Evolutionary conservation across 2,888 invertebrate species (phyloP), one percentile per base, ranked within the genome.

Genomic region (Orthosia gracilis): DNA sequence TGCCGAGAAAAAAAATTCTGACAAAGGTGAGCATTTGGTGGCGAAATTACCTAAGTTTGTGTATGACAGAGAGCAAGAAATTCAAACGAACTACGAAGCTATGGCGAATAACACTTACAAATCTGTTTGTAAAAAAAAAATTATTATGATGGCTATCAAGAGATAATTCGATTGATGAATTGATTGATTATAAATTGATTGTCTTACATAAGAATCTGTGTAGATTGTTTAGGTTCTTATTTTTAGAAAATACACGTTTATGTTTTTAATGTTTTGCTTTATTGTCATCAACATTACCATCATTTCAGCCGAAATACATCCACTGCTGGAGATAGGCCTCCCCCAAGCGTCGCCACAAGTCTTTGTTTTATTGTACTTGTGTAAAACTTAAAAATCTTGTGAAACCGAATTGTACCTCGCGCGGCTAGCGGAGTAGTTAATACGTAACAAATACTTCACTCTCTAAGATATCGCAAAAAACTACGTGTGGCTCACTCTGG

Each of bases 31-130:
- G n/a, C 89, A 85, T 74, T 82, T 92, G 0, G 91, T 95, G 1
- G 93, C 94, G 0, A 94, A 92, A 66, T 82, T 96, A 18, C 96
- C 96, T 0, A 95, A 94, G 84, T 94, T 94, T 69, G 85, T 91
- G n/a, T 87, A 88, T 11, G 88, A 90, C 1, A 91, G 84, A 59
- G 92, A 94, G 63, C 90, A 85, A 47, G 89, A 92, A 40, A 86
- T 89, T 26, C 64, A 82, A 0, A 78, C 74, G 15, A 89, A 87
- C 64, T 92, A 89, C 31, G 87, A 86, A 5, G 84, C 88, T 9
- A 87, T 88, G 12, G 75, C 85, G 1, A 68, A 79, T 0, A 88
- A 85, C 21, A 84, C 81, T 3, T 89, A 87, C 26, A 88, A 76
- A 18, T 78, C 78, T 71, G 63, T 90, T 26, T 87, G 84, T 74